Evolutionary conservation across 2,113 vertebrate species (phyloP), one percentile per base, ranked within the genome.

Genomic region (Lophura nycthemera): DNA sequence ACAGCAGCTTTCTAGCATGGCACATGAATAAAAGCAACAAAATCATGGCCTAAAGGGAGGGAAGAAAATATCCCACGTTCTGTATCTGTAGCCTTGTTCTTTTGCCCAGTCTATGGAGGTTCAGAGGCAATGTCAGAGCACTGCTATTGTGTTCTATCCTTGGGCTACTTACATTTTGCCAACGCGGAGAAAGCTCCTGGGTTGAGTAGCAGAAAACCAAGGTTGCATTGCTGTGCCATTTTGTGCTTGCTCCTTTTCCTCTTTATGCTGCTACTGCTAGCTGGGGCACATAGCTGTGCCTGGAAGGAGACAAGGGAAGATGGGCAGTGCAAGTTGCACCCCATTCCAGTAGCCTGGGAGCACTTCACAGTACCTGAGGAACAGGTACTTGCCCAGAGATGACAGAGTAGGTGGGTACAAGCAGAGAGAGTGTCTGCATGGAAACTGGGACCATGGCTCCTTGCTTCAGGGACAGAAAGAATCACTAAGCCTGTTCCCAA

Each of bases 241-340:
- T 29, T 18, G 10, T 32, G 61, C 42, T 59, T 56, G 24, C 24
- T 43, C 40, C 42, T 14, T 22, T 42, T 22, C 14, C 9, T 20
- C 45, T 43, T 38, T 4, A 0, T 24, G 13, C 36, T 92, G 43
- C 36, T 48, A 52, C 24, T 60, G 48, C 25, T 77, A n/a, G 57
- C 43, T 76, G 25, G 29, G 22, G 34, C 8, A 66, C 30, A 10
- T 13, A 7, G 12, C 42, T 38, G 19, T 19, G 36, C 45, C 54
- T n/a, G 8, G 17, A 54, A 65, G 10, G 56, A 47, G n/a, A 29
- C 12, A 38, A 83, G 43, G 25, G 40, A 75, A 75, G 43, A 19
- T 48, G 43, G 29, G 40, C 3, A 36, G 36, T 54, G 19, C 57
- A 47, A 30, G 17, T 1, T 2, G 0, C 7, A 14, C 11, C 19